Evolutionary conservation across 2,888 invertebrate genomes (phyloP).

Genomic region (Dryobota labecula): DNA sequence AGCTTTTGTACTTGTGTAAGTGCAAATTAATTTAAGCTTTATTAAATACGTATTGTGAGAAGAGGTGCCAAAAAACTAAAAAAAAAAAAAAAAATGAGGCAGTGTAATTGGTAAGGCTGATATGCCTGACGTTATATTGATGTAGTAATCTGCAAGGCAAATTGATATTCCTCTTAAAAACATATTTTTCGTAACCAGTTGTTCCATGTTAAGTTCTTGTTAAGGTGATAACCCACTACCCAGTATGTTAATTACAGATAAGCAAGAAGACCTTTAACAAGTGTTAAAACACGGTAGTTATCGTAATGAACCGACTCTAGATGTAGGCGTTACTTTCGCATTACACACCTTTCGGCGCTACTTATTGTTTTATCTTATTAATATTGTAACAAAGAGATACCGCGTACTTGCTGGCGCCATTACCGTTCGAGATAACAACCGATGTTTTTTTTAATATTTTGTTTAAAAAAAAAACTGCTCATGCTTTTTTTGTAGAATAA

Average conservation of each 20-base stretch:
- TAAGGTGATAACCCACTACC: constrained; percentile 49
- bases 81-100: background rate
- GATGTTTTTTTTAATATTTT: constrained; percentile 10
- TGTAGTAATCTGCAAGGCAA: constrained; percentile 28
- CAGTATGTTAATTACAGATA: constrained; percentile 53
- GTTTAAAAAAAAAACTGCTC: background rate
- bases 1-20: background rate
- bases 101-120: background rate
- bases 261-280: constrained; percentile 36
- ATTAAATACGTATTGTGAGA: background rate
- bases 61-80: background rate
- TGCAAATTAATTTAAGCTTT: background rate
- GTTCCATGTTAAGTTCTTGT: constrained; percentile 23
- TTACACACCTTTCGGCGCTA: constrained; percentile 54
- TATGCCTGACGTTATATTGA: background rate
- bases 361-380: constrained; percentile 59
- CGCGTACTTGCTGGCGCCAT: constrained; percentile 55
- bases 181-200: constrained; percentile 32
- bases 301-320: constrained; percentile 29
- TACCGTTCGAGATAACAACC: constrained; percentile 46
- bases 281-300: constrained; percentile 52
- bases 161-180: constrained; percentile 38
- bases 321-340: constrained; percentile 50
- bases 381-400: constrained; percentile 52
- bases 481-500: constrained; percentile 2